These are phyloP conservation scores for Muntiacus reevesi DNA, from an alignment of 2,113 vertebrate genomes.

Conservation along the genomic window DNA sequence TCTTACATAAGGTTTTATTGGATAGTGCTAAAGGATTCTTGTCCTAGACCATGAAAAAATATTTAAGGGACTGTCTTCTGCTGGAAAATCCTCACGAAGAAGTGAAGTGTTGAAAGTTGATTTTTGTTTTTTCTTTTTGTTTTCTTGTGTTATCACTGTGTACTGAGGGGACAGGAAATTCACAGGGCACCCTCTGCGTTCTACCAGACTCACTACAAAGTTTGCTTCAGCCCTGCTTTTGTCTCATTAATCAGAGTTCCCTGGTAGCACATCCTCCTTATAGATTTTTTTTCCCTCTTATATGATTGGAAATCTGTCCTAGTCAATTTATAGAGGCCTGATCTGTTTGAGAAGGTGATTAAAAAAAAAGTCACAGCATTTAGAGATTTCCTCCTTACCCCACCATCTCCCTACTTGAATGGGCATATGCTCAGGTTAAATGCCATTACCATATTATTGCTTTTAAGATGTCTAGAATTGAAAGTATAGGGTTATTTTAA, in stretches of 20 bases:
- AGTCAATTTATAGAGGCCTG: background rate
- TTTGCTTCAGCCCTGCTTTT: background rate
- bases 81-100: background rate
- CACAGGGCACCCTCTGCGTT: accelerated
- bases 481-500: background rate
- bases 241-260: background rate
- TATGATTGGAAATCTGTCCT: background rate
- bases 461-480: background rate
- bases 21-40: background rate
- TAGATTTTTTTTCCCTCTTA: background rate
- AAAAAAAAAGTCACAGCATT: background rate
- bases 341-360: background rate
- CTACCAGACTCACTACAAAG: background rate
- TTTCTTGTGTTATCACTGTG: background rate
- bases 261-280: background rate
- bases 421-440: background rate
- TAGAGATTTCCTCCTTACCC: background rate
- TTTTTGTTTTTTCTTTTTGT: background rate
- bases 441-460: background rate
- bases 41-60: background rate
- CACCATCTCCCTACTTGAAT: background rate
- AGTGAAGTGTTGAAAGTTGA: background rate
- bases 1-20: background rate
- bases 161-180: background rate
- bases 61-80: background rate